A percentile compares a stretch with the other conserved stretches of the same genome.
Conservation (phyloP, 2,888 invertebrate species). For the Charanyca ferruginea region DNA sequence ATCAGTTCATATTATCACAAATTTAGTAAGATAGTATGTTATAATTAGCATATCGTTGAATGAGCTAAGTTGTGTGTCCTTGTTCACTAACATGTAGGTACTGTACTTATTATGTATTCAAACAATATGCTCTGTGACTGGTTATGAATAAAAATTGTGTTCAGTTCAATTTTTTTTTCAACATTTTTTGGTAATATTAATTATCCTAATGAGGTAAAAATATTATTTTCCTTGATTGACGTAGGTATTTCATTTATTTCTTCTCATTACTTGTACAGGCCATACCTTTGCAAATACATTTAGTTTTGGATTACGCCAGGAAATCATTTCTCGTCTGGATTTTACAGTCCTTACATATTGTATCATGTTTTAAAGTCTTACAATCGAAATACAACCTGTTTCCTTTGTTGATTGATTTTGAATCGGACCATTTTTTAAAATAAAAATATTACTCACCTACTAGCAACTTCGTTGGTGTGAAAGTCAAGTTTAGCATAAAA, state of each 20-base stretch:
- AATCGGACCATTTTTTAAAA: no score
- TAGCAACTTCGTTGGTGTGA: no score
- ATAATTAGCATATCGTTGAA: conserved; percentile 8
- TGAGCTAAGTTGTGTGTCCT: conserved; percentile 1
- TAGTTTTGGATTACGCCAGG: not conserved
- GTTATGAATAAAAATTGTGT: not conserved
- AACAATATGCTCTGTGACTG: not conserved
- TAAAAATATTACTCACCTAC: no score
- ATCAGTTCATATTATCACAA: not conserved
- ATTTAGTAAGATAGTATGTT: not conserved
- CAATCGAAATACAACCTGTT: no score
- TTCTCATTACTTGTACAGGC: conserved; percentile 2
- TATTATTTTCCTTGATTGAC: conserved; percentile 3
- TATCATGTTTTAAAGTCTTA: no score
- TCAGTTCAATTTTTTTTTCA: not conserved
- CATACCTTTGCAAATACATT: conserved; percentile 8
- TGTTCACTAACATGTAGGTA: not conserved
- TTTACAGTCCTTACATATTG: no score
- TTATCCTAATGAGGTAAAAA: conserved; percentile 13
- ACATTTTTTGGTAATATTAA: not conserved
- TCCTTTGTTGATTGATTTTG: no score
- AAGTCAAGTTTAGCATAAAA: no score
- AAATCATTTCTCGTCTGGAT: not conserved
- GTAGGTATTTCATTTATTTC: not conserved
- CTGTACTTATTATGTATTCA: conserved; percentile 6